phyloP scores from a whole-genome alignment of 2,888 invertebrate genomes.

The Thymelicus sylvestris region DNA sequence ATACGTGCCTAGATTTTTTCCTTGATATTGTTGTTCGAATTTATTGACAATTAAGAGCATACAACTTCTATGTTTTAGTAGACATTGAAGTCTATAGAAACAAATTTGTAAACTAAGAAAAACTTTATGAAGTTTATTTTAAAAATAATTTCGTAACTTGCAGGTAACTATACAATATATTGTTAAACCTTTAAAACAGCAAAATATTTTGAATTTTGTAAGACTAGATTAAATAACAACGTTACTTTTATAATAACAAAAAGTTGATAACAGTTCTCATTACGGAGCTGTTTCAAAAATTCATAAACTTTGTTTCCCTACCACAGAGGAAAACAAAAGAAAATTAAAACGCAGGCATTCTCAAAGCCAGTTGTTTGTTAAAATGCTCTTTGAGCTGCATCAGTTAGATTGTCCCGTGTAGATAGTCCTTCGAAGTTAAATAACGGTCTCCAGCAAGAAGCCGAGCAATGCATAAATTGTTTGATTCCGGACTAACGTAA shows the following conservation, averaged over 20 bases:
- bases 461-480: slow-evolving; percentile 30
- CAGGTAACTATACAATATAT: too few species aligned
- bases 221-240: too few species aligned
- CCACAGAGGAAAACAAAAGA: slow-evolving; percentile 6
- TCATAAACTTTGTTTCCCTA: background rate
- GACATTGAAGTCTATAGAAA: too few species aligned
- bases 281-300: background rate
- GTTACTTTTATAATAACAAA: background rate
- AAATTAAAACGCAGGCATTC: slow-evolving; percentile 17
- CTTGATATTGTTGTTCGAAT: background rate
- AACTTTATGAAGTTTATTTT: too few species aligned
- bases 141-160: too few species aligned
- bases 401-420: slow-evolving; percentile 15
- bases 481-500: slow-evolving; percentile 26
- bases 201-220: too few species aligned
- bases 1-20: slow-evolving; percentile 1
- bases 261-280: background rate
- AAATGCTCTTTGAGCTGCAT: slow-evolving; percentile 16
- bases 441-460: slow-evolving; percentile 14
- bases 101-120: too few species aligned
- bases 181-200: too few species aligned
- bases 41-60: background rate
- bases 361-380: slow-evolving; percentile 19
- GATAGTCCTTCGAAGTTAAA: slow-evolving; percentile 24
- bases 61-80: too few species aligned